Evolutionary conservation across 2,113 vertebrate genomes (phyloP), one percentile per base, ranked within the genome.

Genomic region (Python bivittatus): DNA sequence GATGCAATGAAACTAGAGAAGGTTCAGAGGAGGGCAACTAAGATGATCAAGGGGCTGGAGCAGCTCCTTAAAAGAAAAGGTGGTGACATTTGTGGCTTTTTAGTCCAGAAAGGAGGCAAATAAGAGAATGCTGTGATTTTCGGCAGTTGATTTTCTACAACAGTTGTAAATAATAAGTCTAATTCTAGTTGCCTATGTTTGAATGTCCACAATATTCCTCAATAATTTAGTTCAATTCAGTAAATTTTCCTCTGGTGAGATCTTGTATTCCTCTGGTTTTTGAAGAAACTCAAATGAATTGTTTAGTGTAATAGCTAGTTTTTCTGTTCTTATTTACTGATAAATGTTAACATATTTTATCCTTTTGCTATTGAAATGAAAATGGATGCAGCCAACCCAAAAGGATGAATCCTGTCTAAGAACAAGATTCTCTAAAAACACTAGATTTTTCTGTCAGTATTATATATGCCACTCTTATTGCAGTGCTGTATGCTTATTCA

Each of bases 141-240:
- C 89, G n/a, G 60, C 91, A 27, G 10, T 72, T 95, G 4, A 22
- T 91, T 95, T 96, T 94, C 20, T 33, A 64, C 13, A 90, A 92
- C 44, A 17, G n/a, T 29, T 68, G 84, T 61, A 53, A 48, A 86
- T 44, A 0, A 0, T 72, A 12, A 54, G 57, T 83, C 42, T 88
- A 29, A 27, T 52, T 56, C 4, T 86, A 48, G 52, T 93, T 87
- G 12, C 27, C 85, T 91, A 48, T 94, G 22, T 61, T 54, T 57
- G n/a, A 56, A 38, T 91, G 42, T 93, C 53, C 20, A 54, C 10
- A 6, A 27, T 61, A 88, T 88, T 44, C 38, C 27, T 86, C 15
- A 54, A 13, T 20, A 86, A 7, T 54, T 3, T 86, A 54, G 6
- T 27, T 9, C 48, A 2, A 48, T 48, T 48, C 48, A 48, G 11